Conservation (phyloP, 2,113 vertebrate genomes). For the Corydoras sp. region DNA sequence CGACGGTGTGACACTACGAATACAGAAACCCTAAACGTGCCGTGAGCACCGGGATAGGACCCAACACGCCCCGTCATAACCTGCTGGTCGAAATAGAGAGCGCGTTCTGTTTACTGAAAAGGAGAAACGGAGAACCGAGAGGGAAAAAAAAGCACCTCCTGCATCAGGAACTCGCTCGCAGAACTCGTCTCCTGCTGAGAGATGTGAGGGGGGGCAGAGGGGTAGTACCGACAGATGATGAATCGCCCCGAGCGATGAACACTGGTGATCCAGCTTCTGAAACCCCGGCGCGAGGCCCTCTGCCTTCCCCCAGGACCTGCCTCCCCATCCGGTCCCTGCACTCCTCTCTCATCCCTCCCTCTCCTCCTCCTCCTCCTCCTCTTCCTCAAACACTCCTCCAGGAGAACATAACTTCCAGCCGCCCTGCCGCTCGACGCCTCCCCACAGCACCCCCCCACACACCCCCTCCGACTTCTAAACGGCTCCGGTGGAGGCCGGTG, state of each 20-base stretch:
- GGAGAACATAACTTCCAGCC: conserved; percentile 42
- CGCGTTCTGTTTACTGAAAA: conserved; percentile 22
- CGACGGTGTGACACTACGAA: no score
- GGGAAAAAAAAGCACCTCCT: conserved; percentile 20
- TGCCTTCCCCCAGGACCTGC: conserved; percentile 24
- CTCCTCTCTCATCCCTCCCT: background rate
- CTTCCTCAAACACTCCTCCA: conserved; percentile 43
- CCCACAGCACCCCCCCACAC: conserved; percentile 7
- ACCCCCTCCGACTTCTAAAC: background rate
- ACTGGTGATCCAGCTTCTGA: conserved; percentile 7
- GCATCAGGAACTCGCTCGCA: conserved; percentile 30
- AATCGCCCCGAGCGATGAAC: conserved; percentile 54
- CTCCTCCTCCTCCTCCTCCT: conserved; percentile 25
- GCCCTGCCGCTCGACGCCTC: conserved; percentile 30
- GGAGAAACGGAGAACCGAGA: background rate
- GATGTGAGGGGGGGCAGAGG: background rate
- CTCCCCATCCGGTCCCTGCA: conserved; percentile 22
- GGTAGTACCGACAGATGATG: conserved; percentile 48
- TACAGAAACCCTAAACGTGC: no score
- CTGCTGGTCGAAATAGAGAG: conserved; percentile 8
- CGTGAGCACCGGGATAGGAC: no score
- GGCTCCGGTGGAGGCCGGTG: background rate
- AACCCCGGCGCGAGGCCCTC: conserved; percentile 5
- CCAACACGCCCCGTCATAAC: background rate
- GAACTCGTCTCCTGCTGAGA: conserved; percentile 31